Conservation (phyloP, 2,113 vertebrate genomes). For the Promerops cafer region DNA sequence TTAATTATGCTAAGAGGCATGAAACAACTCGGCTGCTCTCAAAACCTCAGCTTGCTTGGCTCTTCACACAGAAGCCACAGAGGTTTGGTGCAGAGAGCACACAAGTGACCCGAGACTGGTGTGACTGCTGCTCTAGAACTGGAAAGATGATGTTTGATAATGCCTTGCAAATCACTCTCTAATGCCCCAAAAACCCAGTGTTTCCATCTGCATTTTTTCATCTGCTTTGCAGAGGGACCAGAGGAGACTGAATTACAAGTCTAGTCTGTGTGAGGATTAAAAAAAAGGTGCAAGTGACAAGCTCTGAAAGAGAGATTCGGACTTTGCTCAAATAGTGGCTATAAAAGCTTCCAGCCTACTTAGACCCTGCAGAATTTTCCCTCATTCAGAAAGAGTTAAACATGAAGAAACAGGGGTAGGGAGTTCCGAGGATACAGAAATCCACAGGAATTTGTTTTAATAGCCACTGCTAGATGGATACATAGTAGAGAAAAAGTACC, state of each 20-base stretch:
- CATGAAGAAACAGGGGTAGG: neutral
- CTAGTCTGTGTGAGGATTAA: neutral
- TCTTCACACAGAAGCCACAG: neutral
- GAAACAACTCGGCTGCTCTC: neutral
- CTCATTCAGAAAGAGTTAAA: neutral
- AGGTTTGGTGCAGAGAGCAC: neutral
- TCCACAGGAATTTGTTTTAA: constrained; percentile 39
- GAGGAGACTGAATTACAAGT: neutral
- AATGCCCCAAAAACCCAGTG: neutral
- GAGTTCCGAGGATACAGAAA: neutral
- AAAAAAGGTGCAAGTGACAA: constrained; percentile 8
- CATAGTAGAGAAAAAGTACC: neutral
- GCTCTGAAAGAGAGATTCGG: neutral
- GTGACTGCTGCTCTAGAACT: neutral
- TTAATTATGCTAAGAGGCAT: neutral
- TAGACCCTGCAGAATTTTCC: neutral
- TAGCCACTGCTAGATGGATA: constrained; percentile 1
- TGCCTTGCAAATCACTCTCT: neutral
- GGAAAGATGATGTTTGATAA: neutral
- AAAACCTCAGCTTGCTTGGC: neutral
- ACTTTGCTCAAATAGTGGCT: neutral
- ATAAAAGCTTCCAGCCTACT: neutral
- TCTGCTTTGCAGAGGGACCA: neutral
- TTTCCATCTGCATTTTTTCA: neutral
- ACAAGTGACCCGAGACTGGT: accelerated